Evolutionary conservation across 1,140 invertebrate genomes (phyloP), one percentile per base, ranked within the genome.

Genomic region (Drosophila bocki): DNA sequence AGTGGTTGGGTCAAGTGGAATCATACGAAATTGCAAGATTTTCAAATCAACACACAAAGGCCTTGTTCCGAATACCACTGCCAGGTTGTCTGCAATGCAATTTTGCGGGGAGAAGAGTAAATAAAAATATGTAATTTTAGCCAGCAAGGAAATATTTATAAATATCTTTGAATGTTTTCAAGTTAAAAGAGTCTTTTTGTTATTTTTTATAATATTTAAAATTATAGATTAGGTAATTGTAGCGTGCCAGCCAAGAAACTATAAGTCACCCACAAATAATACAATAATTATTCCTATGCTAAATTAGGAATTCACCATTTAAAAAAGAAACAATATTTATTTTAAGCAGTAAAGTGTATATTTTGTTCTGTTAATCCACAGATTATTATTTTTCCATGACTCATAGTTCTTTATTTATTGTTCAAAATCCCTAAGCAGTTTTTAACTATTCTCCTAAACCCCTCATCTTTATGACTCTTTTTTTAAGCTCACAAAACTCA

Each of bases 1-100:
- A 92, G 91, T 42, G 1, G 29, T 32, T 26, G 19, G 41, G 17
- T 65, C 26, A 41, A 58, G 17, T 64, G 41, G 47, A 39, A 22
- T 22, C 2, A 41, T 12, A 12, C 33, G n/a, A 15, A 50, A 47
- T 48, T 22, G 15, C 8, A 51, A 60, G 22, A 63, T 44, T 63
- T 50, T 44, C 3, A 53, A 62, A 41, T 33, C 35, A 15, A 26
- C 7, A 26, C 35, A 50, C 2, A 19, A 19, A 47, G 60, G 45
- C 61, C 67, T 44, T 51, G 65, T 41, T 4, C 19, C 48, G 11
- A 17, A 59, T 44, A 44, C 56, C 22, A 29, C 7, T 35, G 29
- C 2, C 7, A 17, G 39, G 22, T 54, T 37, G 19, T 6, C 15
- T 33, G 48, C 9, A 32, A 37, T n/a, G 32, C 17, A 19, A 22